A percentile compares a stretch with the other conserved stretches of the same genome.
Conservation (phyloP, 2,113 vertebrate species). For the Stercorarius parasiticus region DNA sequence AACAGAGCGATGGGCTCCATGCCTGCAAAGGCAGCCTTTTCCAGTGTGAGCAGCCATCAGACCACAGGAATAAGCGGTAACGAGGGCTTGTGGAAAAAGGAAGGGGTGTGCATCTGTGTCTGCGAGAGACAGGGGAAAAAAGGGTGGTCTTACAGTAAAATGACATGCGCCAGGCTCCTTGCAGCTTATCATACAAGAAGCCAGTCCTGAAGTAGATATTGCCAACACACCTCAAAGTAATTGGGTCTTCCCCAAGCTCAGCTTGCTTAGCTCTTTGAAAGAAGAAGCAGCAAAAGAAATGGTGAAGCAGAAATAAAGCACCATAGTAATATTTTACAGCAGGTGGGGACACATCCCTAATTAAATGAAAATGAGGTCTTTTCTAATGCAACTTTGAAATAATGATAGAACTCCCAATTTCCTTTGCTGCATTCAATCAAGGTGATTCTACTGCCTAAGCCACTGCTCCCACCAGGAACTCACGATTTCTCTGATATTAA, state of each 20-base stretch:
- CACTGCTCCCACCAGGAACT: neutral
- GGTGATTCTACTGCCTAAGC: neutral
- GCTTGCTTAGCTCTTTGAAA: neutral
- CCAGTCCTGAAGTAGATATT: neutral
- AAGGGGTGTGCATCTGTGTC: neutral
- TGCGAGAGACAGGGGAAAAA: neutral
- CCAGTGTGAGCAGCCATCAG: neutral
- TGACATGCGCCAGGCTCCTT: neutral
- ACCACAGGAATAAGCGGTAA: too few relatives aligned
- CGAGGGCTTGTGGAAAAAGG: neutral
- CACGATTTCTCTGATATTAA: neutral
- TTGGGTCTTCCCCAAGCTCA: neutral
- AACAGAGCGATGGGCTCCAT: rapidly evolving
- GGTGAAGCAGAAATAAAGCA: neutral
- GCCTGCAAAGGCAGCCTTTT: neutral
- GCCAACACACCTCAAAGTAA: neutral
- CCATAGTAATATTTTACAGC: neutral
- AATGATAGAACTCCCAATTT: neutral
- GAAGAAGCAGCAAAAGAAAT: neutral
- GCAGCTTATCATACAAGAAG: neutral
- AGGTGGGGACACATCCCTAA: neutral
- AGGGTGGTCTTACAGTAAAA: neutral
- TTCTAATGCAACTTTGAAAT: neutral
- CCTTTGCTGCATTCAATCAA: neutral
- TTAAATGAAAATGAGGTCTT: neutral